Conservation (phyloP, 2,113 vertebrate species). For the Sinocyclocheilus anophthalmus region DNA sequence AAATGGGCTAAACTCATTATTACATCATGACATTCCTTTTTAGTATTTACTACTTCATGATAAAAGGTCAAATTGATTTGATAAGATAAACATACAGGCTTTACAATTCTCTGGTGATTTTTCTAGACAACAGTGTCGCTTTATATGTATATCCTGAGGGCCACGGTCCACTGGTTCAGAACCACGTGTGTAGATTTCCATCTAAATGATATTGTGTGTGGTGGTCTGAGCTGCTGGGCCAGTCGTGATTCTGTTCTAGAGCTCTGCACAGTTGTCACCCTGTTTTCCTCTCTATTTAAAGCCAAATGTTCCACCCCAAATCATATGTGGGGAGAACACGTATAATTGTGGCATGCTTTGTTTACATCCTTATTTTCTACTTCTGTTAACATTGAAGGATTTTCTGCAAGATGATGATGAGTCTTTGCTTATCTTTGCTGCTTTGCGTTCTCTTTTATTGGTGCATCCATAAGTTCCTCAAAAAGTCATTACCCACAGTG, state of each 20-base stretch:
- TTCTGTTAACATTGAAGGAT: constrained; percentile 44
- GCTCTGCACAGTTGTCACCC: constrained; percentile 11
- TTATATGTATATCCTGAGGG: not conserved
- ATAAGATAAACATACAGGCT: not conserved
- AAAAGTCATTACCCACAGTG: not conserved
- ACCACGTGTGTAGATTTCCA: not conserved
- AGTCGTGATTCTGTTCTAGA: constrained; percentile 14
- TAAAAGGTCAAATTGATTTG: not conserved
- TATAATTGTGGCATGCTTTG: constrained; percentile 51
- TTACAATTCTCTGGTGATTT: not conserved
- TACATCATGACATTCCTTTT: no score
- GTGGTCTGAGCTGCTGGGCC: not conserved
- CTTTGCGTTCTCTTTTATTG: no score
- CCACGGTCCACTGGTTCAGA: not conserved
- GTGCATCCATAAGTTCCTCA: not conserved
- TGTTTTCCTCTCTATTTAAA: constrained; percentile 32
- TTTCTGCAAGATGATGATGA: constrained; percentile 19
- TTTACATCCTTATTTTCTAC: constrained; percentile 47
- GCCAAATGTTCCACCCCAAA: constrained; percentile 44
- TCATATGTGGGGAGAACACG: constrained; percentile 16
- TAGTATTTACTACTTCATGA: no score
- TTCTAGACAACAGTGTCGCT: not conserved
- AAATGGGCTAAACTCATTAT: no score
- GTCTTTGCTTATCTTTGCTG: not conserved
- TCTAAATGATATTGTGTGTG: constrained; percentile 3